phyloP scores from a whole-genome alignment of 2,113 vertebrate genomes.

The Riparia riparia region DNA sequence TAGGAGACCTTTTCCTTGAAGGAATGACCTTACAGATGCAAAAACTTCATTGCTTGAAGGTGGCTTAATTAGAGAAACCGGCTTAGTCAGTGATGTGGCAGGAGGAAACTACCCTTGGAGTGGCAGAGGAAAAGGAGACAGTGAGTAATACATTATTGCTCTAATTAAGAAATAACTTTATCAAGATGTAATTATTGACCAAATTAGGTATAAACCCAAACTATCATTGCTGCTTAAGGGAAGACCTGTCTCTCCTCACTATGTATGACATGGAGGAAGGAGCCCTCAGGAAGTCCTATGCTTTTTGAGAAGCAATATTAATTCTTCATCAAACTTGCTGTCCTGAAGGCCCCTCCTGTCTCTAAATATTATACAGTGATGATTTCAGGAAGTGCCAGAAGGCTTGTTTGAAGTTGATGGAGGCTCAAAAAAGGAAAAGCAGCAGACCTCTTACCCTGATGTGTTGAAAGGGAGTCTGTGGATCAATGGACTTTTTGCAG shows the following conservation, averaged over 20 bases:
- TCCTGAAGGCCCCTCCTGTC: background rate
- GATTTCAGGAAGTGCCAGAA: background rate
- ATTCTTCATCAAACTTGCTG: background rate
- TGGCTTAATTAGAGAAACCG: background rate
- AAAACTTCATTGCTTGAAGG: background rate
- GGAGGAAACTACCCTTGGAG: background rate
- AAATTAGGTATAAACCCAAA: background rate
- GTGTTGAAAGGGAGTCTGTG: background rate
- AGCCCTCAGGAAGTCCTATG: background rate
- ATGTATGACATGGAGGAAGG: background rate
- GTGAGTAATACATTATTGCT: background rate
- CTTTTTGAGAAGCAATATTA: background rate
- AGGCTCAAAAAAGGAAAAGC: background rate
- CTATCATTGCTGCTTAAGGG: background rate
- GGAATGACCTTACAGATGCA: background rate
- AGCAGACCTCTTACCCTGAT: background rate
- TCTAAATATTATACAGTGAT: background rate
- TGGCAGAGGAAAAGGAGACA: background rate
- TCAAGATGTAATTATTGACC: background rate
- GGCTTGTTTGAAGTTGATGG: background rate
- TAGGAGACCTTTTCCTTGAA: background rate
- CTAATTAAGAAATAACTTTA: slow-evolving; percentile 8
- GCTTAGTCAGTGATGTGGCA: background rate
- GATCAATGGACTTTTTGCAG: background rate
- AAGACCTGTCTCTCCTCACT: background rate